Conservation (phyloP, 2,888 invertebrate species). For the Leucoptera coffeella region DNA sequence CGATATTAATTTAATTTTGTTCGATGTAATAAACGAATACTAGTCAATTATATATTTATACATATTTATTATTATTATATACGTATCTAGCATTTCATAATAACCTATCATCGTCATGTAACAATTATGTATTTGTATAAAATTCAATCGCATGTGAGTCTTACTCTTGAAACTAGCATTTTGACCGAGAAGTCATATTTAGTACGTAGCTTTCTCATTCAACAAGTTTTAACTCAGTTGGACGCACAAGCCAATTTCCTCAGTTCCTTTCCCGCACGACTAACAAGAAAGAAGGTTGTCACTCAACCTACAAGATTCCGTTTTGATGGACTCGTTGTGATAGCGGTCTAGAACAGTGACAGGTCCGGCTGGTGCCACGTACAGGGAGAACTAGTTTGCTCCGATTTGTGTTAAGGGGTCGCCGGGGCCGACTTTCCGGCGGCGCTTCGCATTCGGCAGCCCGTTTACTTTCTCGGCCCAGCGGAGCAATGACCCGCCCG, state of each 20-base stretch:
- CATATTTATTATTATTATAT: slow-evolving; percentile 5
- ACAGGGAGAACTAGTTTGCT: slow-evolving; percentile 29
- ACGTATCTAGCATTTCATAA: neutral
- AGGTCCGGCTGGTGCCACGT: slow-evolving; percentile 11
- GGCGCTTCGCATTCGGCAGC: slow-evolving; percentile 11
- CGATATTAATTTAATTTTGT: slow-evolving; percentile 44
- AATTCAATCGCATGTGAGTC: too few relatives aligned
- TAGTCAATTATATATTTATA: slow-evolving; percentile 35
- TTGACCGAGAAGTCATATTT: slow-evolving; percentile 50
- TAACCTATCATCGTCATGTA: neutral
- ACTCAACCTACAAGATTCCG: slow-evolving; percentile 10
- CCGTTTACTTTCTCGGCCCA: slow-evolving; percentile 48
- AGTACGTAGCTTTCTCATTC: too few relatives aligned
- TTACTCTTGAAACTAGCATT: slow-evolving; percentile 39
- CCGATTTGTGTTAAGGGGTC: slow-evolving; percentile 45
- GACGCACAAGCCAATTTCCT: slow-evolving; percentile 33
- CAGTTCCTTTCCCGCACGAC: slow-evolving; percentile 10
- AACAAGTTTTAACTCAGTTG: too few relatives aligned
- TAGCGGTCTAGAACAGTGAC: slow-evolving; percentile 16
- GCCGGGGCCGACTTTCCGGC: slow-evolving; percentile 26
- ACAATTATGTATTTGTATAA: too few relatives aligned
- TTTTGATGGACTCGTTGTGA: slow-evolving; percentile 7
- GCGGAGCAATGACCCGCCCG: too few relatives aligned
- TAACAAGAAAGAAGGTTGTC: slow-evolving; percentile 7
- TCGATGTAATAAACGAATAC: slow-evolving; percentile 34